Evolutionary conservation across 2,888 invertebrate genomes (phyloP).

Genomic region (Dilophus febrilis): DNA sequence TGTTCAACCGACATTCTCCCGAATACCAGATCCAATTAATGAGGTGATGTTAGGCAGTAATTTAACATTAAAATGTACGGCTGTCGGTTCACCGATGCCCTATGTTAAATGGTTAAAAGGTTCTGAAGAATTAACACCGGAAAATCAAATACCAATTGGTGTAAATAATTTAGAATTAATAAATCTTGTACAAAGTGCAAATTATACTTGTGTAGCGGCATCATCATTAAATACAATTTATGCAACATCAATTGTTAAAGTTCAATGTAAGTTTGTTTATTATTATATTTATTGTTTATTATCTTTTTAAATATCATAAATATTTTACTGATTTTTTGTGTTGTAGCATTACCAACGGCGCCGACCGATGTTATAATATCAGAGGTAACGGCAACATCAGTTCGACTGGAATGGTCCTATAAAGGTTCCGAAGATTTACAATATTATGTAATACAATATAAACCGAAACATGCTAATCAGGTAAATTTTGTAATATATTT

Average conservation of each 20-base stretch:
- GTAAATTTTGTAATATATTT: conserved; percentile 20
- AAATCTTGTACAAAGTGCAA: conserved; percentile 80
- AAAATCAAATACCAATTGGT: conserved; percentile 70
- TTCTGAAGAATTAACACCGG: conserved; percentile 70
- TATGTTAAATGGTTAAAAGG: conserved; percentile 85
- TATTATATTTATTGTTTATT: no score
- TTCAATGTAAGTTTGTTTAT: conserved; percentile 80
- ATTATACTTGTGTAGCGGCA: conserved; percentile 93
- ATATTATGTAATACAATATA: conserved; percentile 93
- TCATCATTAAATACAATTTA: conserved; percentile 89
- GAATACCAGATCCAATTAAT: conserved; percentile 66
- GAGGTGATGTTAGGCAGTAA: conserved; percentile 86
- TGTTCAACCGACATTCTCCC: conserved; percentile 89
- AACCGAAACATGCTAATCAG: conserved; percentile 80
- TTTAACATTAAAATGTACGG: conserved; percentile 89
- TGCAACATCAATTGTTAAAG: conserved; percentile 73
- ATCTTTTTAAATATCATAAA: no score
- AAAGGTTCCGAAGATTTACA: conserved; percentile 77
- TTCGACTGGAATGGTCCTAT: conserved; percentile 85
- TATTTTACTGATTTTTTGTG: conserved; percentile 10
- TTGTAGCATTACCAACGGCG: conserved; percentile 70
- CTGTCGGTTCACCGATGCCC: conserved; percentile 97
- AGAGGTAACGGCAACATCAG: conserved; percentile 86
- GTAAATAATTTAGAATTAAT: conserved; percentile 73
- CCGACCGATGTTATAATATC: conserved; percentile 81